Evolutionary conservation across 2,113 vertebrate genomes (phyloP).

Genomic region (Brachypteracias leptosomus): DNA sequence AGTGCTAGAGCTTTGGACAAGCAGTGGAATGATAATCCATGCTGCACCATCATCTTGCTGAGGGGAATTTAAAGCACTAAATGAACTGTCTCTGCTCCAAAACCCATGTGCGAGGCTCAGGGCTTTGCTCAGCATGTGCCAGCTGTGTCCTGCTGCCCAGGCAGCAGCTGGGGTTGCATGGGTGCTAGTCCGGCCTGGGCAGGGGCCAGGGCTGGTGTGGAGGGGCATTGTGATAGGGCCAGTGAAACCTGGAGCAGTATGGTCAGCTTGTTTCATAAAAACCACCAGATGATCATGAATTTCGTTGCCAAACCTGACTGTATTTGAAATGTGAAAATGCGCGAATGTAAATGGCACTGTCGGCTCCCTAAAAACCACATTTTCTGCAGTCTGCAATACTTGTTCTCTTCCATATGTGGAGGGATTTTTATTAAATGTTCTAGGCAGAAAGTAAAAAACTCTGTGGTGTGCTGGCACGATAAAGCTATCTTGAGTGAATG

Average conservation of each 20-base stretch:
- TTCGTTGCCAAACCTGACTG: slow-evolving; percentile 16
- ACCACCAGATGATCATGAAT: slow-evolving; percentile 35
- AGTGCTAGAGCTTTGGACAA: background rate
- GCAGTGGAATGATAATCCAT: background rate
- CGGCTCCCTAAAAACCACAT: slow-evolving; percentile 47
- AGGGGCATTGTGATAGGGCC: background rate
- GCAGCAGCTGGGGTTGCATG: accelerated
- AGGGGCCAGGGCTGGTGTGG: background rate
- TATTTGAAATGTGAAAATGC: slow-evolving; percentile 19
- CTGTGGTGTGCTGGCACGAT: slow-evolving; percentile 7
- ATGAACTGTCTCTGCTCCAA: background rate
- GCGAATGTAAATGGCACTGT: slow-evolving; percentile 33
- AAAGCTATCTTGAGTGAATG: slow-evolving; percentile 22
- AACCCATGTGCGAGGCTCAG: background rate
- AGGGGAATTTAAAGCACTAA: background rate
- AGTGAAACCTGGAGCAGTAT: background rate
- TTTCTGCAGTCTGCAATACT: slow-evolving; percentile 49
- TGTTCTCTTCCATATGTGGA: slow-evolving; percentile 55
- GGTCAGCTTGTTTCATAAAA: background rate
- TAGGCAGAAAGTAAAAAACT: slow-evolving; percentile 50
- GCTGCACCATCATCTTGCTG: background rate
- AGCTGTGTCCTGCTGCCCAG: background rate
- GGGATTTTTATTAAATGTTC: slow-evolving; percentile 54
- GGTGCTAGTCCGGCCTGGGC: background rate
- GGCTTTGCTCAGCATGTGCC: background rate